Base-by-base conservation (phyloP, 2,113 vertebrate species). In the Dendropsophus ebraccatus region DNA sequence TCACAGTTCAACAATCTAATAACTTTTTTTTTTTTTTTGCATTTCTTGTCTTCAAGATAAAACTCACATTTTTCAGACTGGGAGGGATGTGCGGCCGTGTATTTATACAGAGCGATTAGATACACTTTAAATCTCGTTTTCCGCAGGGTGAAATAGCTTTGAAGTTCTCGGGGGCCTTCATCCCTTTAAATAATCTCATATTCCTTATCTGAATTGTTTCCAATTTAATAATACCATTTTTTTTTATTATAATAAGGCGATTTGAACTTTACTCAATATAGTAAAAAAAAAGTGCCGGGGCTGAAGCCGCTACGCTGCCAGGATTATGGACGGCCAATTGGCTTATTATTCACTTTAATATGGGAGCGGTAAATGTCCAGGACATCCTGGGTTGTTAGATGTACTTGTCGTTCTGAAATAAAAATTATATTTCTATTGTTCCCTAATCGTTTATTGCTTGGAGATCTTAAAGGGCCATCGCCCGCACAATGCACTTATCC, bases 101-200 rank as follows among this genome's bases (percentile, higher is more conserved):
- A 81, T 81, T 73, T 86, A 86, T 86, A 60, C 52, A 35, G 37
- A n/a, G 37, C 60, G 85, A 81, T 81, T 86, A 81, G 77, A 86
- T 86, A 81, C 76, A 81, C 85, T 73, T 86, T 62, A 73, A 86
- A 86, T 86, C 85, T 62, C 41, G 72, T 86, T 86, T 86, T 81
- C 85, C 52, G 47, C 85, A 32, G 56, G 47, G 69, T 80, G 14
- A 74, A 81, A 81, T 17, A 81, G 85, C 67, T 79, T 81, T 81
- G 52, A 73, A 86, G 77, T 86, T 74, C 25, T 25, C 56, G 69
- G 83, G 69, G 83, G 77, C 83, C 74, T 84, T 78, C 83, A 69
- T 78, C 54, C 73, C 60, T 58, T 52, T 76, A 72, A 73, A 73
- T 81, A 81, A 81, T 86, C 85, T 81, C 85, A 81, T 60, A 86